Conservation (phyloP, 2,888 invertebrate genomes). For the Criorhina ranunculi region DNA sequence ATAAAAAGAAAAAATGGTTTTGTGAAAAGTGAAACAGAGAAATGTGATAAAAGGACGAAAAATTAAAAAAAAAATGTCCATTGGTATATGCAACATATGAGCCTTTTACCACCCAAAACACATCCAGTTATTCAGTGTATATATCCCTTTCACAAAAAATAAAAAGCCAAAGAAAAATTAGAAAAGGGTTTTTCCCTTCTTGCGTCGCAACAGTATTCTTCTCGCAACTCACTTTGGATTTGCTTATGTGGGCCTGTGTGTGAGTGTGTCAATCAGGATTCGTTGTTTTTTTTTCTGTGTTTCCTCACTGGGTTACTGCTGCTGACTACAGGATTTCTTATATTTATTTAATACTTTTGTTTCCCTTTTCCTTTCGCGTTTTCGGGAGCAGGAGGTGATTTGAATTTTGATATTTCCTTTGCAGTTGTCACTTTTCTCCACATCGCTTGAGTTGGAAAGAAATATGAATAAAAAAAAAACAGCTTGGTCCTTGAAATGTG, state of each 20-base stretch:
- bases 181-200: slow-evolving; percentile 37
- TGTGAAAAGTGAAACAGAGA: slow-evolving; percentile 15
- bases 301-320: not conserved
- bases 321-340: slow-evolving; percentile 12
- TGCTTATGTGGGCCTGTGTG: slow-evolving; percentile 34
- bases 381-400: slow-evolving; percentile 9
- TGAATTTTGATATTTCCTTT: slow-evolving; percentile 23
- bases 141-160: slow-evolving; percentile 20
- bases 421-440: slow-evolving; percentile 21
- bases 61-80: not conserved
- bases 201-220: slow-evolving; percentile 12
- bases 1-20: slow-evolving; percentile 13
- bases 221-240: slow-evolving; percentile 25
- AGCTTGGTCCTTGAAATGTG: no score
- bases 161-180: slow-evolving; percentile 14
- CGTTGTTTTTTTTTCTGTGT: slow-evolving; percentile 1
- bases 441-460: slow-evolving; percentile 14
- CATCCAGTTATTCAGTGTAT: slow-evolving; percentile 18
- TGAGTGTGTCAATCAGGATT: slow-evolving; percentile 39
- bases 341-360: slow-evolving; percentile 2
- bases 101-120: not conserved
- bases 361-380: not conserved
- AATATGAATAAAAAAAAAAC: slow-evolving; percentile 27
- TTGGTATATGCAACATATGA: slow-evolving; percentile 47
- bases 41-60: slow-evolving; percentile 2